Base-by-base conservation (phyloP, 1,140 invertebrate species). In the Chlorops oryzae region DNA sequence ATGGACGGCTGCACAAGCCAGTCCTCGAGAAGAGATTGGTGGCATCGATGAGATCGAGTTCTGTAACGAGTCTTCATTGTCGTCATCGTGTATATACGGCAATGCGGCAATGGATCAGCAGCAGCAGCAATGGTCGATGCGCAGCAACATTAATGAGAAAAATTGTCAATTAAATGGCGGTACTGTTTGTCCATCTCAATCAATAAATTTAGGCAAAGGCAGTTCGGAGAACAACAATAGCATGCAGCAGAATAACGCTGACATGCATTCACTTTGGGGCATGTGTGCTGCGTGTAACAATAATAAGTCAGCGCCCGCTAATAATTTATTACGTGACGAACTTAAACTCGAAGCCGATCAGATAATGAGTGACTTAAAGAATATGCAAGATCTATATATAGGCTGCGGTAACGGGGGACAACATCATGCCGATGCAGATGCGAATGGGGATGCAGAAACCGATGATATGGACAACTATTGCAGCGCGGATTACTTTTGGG, bases 321-420 rank as follows among this genome's bases (percentile, higher is more conserved):
- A 61, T 50, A 44, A 55, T 12, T 39, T 57, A 15, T 44, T 58
- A n/a, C 55, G 54, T 24, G 58, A 59, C 47, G 63, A 64, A 52
- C 52, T 64, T 13, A 34, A 55, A 27, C 51, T 71, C 38, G 76
- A 77, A 49, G 76, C 74, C 64, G 76, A 77, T 62, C 73, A 77
- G 64, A 62, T 77, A 57, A 63, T 76, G 61, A 65, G 64, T 20
- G 75, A 74, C 56, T 70, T 76, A 48, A 72, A 70, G 57, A 72
- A 71, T 54, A 74, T 74, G 59, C 73, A 74, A 61, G 57, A 59
- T 47, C 41, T 61, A 21, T 59, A 59, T 43, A 55, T 58, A 43
- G 58, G 56, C 4, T 47, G 47, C 25, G 52, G 38, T 15, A 18
- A 20, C n/a, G 38, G 18, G 3, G 38, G 3, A 17, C 28, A 48